Evolutionary conservation across 2,797 vertebrate genomes (phyloP).

Genomic region (Lutjanus campechanus): DNA sequence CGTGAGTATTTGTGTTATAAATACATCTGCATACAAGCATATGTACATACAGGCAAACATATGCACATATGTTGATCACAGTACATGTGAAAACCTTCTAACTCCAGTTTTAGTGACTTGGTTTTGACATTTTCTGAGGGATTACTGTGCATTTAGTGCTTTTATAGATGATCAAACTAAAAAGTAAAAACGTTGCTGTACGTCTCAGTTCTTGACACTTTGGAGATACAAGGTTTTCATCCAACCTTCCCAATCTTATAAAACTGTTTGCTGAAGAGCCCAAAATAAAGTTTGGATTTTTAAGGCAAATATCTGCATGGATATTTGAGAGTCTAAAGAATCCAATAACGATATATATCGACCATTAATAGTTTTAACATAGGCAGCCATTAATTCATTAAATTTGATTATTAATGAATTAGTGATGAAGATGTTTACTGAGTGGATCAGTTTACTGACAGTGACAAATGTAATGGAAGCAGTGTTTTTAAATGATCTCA

Average conservation of each 20-base stretch:
- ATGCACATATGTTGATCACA: background rate
- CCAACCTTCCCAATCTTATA: background rate
- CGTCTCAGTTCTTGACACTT: background rate
- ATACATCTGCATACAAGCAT: no score
- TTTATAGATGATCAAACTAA: background rate
- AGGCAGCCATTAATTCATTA: background rate
- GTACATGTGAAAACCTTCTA: conserved; percentile 10
- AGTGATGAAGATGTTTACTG: background rate
- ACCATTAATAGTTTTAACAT: background rate
- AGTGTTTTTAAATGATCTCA: background rate
- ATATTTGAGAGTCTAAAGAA: background rate
- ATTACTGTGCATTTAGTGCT: background rate
- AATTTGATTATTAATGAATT: background rate
- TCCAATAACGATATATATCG: background rate
- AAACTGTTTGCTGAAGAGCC: background rate
- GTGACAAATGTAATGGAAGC: background rate
- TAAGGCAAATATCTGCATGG: background rate
- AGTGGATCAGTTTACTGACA: background rate
- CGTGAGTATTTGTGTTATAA: conserved; percentile 84
- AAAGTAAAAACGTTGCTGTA: background rate
- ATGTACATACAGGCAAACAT: background rate
- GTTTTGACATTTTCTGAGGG: background rate
- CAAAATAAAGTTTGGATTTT: background rate
- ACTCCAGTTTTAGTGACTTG: background rate
- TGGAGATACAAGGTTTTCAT: conserved; percentile 22